phyloP scores from a whole-genome alignment of 2,113 vertebrate genomes.

The Crotalus horridus region DNA sequence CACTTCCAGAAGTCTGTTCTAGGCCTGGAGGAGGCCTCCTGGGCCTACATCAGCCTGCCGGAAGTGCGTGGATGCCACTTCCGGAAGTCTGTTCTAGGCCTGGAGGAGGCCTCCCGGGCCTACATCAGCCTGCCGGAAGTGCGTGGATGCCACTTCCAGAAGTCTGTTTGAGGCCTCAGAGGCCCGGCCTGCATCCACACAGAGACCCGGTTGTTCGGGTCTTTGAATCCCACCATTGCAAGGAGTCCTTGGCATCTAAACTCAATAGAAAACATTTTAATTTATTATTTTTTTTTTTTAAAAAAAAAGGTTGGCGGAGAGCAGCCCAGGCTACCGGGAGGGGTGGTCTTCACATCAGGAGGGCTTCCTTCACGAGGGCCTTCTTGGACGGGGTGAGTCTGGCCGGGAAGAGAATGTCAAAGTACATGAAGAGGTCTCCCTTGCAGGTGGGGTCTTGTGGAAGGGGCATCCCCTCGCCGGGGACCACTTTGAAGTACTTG shows the following conservation, averaged over 20 bases:
- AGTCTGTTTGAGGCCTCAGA: no score
- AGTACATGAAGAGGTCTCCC: slow-evolving; percentile 86
- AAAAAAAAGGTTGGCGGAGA: background rate
- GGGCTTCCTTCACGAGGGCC: slow-evolving; percentile 71
- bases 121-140: no score
- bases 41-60: no score
- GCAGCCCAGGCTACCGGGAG: fast-evolving
- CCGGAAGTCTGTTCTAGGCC: no score
- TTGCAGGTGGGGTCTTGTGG: slow-evolving; percentile 64
- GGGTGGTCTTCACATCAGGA: slow-evolving; percentile 48
- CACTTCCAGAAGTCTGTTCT: no score
- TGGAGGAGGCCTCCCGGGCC: no score
- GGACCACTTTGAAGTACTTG: slow-evolving; percentile 82
- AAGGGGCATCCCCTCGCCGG: slow-evolving; percentile 87
- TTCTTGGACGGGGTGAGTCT: slow-evolving; percentile 78
- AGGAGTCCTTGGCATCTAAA: background rate
- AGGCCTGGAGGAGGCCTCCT: no score
- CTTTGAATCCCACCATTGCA: no score
- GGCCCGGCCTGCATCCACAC: no score
- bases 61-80: no score
- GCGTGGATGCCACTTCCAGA: no score
- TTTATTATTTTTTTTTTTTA: background rate
- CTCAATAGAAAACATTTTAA: background rate
- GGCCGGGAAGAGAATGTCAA: slow-evolving; percentile 83
- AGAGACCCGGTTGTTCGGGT: no score